Evolutionary conservation across 2,888 invertebrate species (phyloP).

Genomic region (Malthinus flaveolus): DNA sequence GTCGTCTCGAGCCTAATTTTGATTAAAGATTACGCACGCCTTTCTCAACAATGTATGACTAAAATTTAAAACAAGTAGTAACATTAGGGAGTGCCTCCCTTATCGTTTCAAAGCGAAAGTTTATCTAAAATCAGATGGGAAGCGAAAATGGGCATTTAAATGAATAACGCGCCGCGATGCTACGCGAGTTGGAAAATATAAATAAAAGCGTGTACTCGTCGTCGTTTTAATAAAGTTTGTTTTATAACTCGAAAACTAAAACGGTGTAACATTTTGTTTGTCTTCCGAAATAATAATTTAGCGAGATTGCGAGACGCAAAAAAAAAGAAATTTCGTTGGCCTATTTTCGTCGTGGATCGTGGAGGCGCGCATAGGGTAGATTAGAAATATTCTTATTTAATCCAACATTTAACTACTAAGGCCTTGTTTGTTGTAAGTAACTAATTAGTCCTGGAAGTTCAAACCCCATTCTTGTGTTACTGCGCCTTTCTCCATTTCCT

Average conservation of each 20-base stretch:
- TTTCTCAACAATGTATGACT: slow-evolving; percentile 2
- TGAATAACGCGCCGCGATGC: neutral
- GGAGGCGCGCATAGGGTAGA: too few species aligned
- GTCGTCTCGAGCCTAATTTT: slow-evolving; percentile 1
- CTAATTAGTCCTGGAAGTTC: slow-evolving; percentile 18
- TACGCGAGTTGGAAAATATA: too few species aligned
- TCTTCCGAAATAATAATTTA: too few species aligned
- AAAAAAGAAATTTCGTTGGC: too few species aligned
- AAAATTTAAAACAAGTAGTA: neutral
- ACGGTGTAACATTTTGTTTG: neutral
- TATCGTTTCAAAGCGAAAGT: too few species aligned
- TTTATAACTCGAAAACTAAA: neutral
- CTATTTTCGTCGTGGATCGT: too few species aligned
- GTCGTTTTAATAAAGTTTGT: neutral
- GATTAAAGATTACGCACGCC: slow-evolving; percentile 5
- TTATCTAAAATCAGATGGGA: neutral
- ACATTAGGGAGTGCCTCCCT: neutral
- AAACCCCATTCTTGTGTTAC: neutral
- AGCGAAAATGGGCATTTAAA: neutral
- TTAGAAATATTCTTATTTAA: neutral
- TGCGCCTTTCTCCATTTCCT: slow-evolving; percentile 12
- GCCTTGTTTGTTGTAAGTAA: slow-evolving; percentile 16
- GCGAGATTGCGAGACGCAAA: too few species aligned
- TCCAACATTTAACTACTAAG: slow-evolving; percentile 6
- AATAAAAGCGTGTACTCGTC: neutral